phyloP scores from a whole-genome alignment of 2,113 vertebrate species.

The Amblyopsis rosae region DNA sequence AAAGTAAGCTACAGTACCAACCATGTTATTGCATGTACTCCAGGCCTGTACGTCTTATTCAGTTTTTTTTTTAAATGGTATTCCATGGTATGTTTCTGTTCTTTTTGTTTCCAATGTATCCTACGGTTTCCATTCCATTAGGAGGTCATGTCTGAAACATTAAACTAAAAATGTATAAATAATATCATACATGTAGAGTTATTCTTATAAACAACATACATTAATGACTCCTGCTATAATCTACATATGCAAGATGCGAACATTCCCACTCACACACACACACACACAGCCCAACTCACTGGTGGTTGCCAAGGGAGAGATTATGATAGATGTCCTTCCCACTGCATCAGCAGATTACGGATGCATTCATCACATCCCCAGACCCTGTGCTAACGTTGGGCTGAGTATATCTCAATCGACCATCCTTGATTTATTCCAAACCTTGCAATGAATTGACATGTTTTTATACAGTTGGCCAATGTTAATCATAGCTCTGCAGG shows the following conservation, averaged over 20 bases:
- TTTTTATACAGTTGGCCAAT: conserved; percentile 64
- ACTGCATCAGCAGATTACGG: conserved; percentile 71
- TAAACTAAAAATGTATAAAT: too few species aligned
- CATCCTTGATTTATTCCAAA: conserved; percentile 62
- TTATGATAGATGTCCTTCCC: conserved; percentile 67
- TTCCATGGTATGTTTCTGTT: background rate
- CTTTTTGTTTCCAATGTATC: too few species aligned
- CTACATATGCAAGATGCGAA: background rate
- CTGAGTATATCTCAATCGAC: conserved; percentile 67
- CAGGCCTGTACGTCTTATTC: background rate
- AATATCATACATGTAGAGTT: too few species aligned
- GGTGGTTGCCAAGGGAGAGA: conserved; percentile 53
- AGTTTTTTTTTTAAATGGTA: background rate
- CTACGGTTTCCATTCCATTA: too few species aligned
- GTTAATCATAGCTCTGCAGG: conserved; percentile 58
- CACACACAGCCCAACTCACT: conserved; percentile 3
- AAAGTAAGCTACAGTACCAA: too few species aligned
- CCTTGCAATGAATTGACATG: conserved; percentile 56
- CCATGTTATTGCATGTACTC: too few species aligned
- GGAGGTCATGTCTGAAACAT: too few species aligned
- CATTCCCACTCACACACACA: background rate
- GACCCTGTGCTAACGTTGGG: conserved; percentile 60
- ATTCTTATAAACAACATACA: too few species aligned
- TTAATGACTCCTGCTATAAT: background rate
- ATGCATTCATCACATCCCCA: conserved; percentile 65